phyloP scores from a whole-genome alignment of 2,797 vertebrate genomes.

The Sternarchorhynchus goeldii region DNA sequence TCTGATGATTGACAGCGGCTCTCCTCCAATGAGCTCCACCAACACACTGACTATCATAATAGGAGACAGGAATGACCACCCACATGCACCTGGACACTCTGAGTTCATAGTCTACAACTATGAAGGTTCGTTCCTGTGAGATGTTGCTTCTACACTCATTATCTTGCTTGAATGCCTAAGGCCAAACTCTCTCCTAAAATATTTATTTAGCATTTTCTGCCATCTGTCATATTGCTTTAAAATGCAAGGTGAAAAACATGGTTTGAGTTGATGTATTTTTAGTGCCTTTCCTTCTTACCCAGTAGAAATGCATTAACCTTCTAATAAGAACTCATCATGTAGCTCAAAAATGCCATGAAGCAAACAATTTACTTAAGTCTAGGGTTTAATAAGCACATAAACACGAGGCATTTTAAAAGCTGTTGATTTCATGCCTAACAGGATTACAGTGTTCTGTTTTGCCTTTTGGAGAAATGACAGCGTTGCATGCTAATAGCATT shows the following conservation, averaged over 20 bases:
- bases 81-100: slow-evolving; percentile 81
- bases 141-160: not conserved
- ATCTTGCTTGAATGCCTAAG: slow-evolving; percentile 10
- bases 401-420: slow-evolving; percentile 68
- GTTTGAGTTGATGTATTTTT: slow-evolving; percentile 67
- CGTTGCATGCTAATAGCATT: slow-evolving; percentile 57
- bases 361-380: slow-evolving; percentile 70
- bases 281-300: slow-evolving; percentile 60
- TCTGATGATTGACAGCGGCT: slow-evolving; percentile 85
- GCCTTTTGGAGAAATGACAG: slow-evolving; percentile 59
- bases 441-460: slow-evolving; percentile 69
- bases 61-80: slow-evolving; percentile 87
- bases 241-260: slow-evolving; percentile 55
- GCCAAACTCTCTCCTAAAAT: slow-evolving; percentile 43
- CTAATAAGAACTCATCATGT: slow-evolving; percentile 67
- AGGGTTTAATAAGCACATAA: slow-evolving; percentile 69
- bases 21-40: slow-evolving; percentile 85
- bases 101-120: slow-evolving; percentile 84
- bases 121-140: slow-evolving; percentile 71
- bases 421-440: slow-evolving; percentile 72
- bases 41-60: slow-evolving; percentile 81
- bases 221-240: slow-evolving; percentile 66
- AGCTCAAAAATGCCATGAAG: slow-evolving; percentile 66
- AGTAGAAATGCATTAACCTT: slow-evolving; percentile 69
- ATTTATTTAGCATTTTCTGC: slow-evolving; percentile 65